Evolutionary conservation across 1,140 invertebrate species (phyloP).

Genomic region (Scaptomyza graminum): DNA sequence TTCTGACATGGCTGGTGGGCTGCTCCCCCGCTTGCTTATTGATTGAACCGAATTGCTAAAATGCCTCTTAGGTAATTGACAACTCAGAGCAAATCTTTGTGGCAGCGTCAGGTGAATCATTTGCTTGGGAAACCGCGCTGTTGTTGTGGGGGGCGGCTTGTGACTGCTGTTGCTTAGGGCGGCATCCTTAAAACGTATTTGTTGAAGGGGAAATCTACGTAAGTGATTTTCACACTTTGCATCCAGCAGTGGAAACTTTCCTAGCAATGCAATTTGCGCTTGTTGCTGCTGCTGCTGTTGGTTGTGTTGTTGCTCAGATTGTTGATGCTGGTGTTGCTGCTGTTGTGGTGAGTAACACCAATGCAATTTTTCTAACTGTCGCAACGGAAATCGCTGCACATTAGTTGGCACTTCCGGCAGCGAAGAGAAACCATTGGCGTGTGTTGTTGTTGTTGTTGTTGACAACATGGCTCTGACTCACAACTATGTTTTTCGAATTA

Average conservation of each 20-base stretch:
- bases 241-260: constrained; percentile 21
- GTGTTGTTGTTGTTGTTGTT: constrained; percentile 21
- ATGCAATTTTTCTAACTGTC: constrained; percentile 3
- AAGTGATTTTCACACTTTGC: background rate
- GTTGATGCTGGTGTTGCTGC: constrained; percentile 1
- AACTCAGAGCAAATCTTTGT: constrained; percentile 22
- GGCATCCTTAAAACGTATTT: background rate
- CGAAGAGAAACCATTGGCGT: constrained; percentile 14
- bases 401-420: constrained; percentile 54
- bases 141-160: background rate
- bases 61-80: constrained; percentile 36
- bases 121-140: constrained; percentile 13
- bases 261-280: background rate
- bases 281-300: constrained; percentile 9
- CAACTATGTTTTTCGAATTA: constrained; percentile 51
- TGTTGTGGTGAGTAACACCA: constrained; percentile 3
- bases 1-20: constrained; percentile 9
- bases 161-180: too few relatives aligned
- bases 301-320: background rate
- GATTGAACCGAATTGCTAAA: constrained; percentile 37
- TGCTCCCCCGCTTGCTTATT: constrained; percentile 8
- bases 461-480: constrained; percentile 64
- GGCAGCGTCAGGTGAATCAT: constrained; percentile 18
- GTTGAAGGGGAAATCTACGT: constrained; percentile 20
- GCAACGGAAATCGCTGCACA: constrained; percentile 51